Conservation (phyloP, 2,888 invertebrate species). For the Stenoptilia bipunctidactyla region DNA sequence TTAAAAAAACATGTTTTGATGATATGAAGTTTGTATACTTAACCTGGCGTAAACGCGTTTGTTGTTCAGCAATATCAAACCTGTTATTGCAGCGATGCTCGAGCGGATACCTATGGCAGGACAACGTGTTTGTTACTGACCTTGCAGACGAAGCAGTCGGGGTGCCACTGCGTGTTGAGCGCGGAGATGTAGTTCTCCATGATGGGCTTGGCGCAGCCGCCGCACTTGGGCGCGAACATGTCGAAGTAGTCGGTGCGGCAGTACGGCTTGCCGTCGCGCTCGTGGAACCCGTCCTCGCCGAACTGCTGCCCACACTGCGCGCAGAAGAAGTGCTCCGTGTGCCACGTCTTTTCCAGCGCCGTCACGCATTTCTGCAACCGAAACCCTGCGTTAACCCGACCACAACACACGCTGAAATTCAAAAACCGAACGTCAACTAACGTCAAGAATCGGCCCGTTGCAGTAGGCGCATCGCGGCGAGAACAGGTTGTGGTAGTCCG, state of each 20-base stretch:
- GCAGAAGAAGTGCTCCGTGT: slow-evolving; percentile 99
- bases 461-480: slow-evolving; percentile 99
- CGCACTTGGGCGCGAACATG: slow-evolving; percentile 98
- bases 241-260: slow-evolving; percentile 97
- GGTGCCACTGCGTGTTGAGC: slow-evolving; percentile 97
- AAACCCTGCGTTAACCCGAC: slow-evolving; percentile 9
- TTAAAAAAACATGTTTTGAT: slow-evolving; percentile 15
- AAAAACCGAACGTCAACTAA: slow-evolving; percentile 63
- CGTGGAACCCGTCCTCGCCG: slow-evolving; percentile 98
- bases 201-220: slow-evolving; percentile 94
- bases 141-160: slow-evolving; percentile 98
- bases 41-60: slow-evolving; percentile 35
- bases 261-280: slow-evolving; percentile 94
- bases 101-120: slow-evolving; percentile 7
- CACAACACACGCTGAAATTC: background rate
- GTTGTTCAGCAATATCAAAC: slow-evolving; percentile 16
- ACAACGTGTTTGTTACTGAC: slow-evolving; percentile 74
- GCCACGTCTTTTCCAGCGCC: slow-evolving; percentile 97
- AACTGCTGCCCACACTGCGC: slow-evolving; percentile 97
- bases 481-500: slow-evolving; percentile 98
- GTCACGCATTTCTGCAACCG: slow-evolving; percentile 95
- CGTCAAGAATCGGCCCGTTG: slow-evolving; percentile 98
- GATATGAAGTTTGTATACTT: slow-evolving; percentile 34
- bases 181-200: slow-evolving; percentile 99
- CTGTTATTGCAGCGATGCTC: slow-evolving; percentile 9